Percentiles rank a stretch among this genome's conserved stretches.
These are phyloP conservation scores for Stenichneumon culpator DNA, from an alignment of 2,888 invertebrate genomes.

Conservation along the genomic window DNA sequence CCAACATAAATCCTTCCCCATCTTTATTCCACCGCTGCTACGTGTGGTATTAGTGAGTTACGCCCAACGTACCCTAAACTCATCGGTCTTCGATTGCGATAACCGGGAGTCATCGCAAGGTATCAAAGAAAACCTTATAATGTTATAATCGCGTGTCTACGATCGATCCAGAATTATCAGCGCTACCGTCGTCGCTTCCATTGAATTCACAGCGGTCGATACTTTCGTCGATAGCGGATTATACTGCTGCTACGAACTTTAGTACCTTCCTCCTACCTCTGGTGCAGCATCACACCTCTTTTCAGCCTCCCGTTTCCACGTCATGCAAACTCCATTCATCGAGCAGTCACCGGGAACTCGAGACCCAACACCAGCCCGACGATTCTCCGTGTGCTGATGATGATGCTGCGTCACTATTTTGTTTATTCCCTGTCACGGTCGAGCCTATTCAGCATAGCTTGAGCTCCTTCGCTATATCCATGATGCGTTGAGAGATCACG, in stretches of 20 bases:
- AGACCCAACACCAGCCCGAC: conserved; percentile 30
- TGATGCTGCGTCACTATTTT: conserved; percentile 82
- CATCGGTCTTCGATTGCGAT: conserved; percentile 54
- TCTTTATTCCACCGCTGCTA: conserved; percentile 27
- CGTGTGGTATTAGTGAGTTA: conserved; percentile 45
- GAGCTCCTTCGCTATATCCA: conserved; percentile 60
- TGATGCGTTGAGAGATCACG: conserved; percentile 62
- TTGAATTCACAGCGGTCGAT: conserved; percentile 72
- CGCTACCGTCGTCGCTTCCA: conserved; percentile 75
- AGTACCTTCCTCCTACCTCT: conserved; percentile 10
- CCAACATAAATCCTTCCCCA: conserved; percentile 12
- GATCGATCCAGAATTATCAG: conserved; percentile 75
- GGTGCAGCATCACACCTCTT: conserved; percentile 30
- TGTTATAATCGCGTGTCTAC: conserved; percentile 73
- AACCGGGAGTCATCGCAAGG: conserved; percentile 37
- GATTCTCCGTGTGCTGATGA: conserved; percentile 23
- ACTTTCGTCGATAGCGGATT: conserved; percentile 61
- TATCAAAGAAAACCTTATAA: conserved; percentile 63
- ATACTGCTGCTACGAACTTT: conserved; percentile 24
- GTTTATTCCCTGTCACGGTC: conserved; percentile 79
- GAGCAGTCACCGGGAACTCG: conserved; percentile 46
- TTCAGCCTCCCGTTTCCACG: conserved; percentile 17
- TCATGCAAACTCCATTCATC: conserved; percentile 50
- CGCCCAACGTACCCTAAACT: conserved; percentile 56
- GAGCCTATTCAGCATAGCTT: conserved; percentile 72